A percentile compares a stretch with the other conserved stretches of the same genome.
phyloP scores from a whole-genome alignment of 1,140 invertebrate species.

The Dufourea novaeangliae region DNA sequence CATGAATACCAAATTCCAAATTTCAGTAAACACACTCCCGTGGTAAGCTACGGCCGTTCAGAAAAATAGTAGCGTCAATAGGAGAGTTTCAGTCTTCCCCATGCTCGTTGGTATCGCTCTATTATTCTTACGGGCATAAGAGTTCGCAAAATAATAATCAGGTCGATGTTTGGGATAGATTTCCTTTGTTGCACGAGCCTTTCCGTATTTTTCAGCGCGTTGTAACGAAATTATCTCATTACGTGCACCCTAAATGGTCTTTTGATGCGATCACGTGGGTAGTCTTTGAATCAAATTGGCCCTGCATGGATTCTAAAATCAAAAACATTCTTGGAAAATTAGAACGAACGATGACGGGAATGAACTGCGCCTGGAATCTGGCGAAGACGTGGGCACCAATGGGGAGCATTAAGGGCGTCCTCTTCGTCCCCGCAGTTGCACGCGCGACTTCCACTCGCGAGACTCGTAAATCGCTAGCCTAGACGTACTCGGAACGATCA shows the following conservation, averaged over 20 bases:
- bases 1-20: not conserved
- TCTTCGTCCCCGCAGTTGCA: slow-evolving; percentile 5
- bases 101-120: not conserved
- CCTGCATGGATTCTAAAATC: slow-evolving; percentile 50
- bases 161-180: too few species aligned
- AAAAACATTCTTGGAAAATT: slow-evolving; percentile 45
- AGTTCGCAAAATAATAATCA: not conserved
- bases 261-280: too few species aligned
- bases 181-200: too few species aligned
- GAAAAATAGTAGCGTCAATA: not conserved
- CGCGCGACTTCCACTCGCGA: slow-evolving; percentile 6
- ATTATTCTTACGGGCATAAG: not conserved
- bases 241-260: too few species aligned
- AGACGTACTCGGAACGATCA: not conserved
- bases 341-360: slow-evolving; percentile 52
- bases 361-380: slow-evolving; percentile 27
- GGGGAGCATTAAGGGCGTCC: slow-evolving; percentile 34
- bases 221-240: too few species aligned
- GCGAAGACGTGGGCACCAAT: slow-evolving; percentile 26
- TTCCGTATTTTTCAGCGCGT: too few species aligned
- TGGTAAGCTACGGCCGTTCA: not conserved
- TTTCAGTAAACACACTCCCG: not conserved
- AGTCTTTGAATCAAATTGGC: slow-evolving; percentile 35
- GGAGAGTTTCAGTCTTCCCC: not conserved
- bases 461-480: slow-evolving; percentile 18